These are phyloP conservation scores for Eupsittula cactorum DNA, from an alignment of 2,113 vertebrate genomes.

Conservation along the genomic window DNA sequence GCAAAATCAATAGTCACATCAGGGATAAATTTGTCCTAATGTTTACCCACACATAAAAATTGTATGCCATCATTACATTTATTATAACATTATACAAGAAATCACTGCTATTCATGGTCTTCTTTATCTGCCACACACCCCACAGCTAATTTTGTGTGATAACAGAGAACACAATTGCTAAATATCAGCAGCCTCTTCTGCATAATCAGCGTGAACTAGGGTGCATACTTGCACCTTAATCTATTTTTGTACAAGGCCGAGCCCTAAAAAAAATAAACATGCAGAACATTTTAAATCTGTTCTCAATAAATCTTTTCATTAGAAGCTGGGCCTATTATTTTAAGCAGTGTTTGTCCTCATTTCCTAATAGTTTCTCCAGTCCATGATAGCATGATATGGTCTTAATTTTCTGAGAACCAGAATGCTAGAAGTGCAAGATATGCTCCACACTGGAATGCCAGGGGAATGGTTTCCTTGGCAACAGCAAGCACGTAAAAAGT, in stretches of 20 bases:
- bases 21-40: constrained; percentile 15
- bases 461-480: constrained; percentile 72
- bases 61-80: not conserved
- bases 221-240: not conserved
- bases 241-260: not conserved
- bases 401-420: constrained; percentile 50
- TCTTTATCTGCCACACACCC: not conserved
- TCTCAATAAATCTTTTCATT: not conserved
- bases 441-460: constrained; percentile 44
- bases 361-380: constrained; percentile 21
- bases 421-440: constrained; percentile 47
- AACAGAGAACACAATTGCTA: not conserved
- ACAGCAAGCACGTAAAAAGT: constrained; percentile 70
- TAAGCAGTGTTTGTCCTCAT: constrained; percentile 8
- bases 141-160: not conserved
- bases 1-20: constrained; percentile 5
- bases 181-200: not conserved
- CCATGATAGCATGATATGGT: not conserved
- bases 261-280: not conserved
- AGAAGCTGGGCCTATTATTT: not conserved
- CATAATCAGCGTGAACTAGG: not conserved
- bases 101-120: not conserved
- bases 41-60: not conserved
- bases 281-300: not conserved
- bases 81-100: not conserved